These are phyloP conservation scores for Apamea monoglypha DNA, from an alignment of 2,888 invertebrate genomes.

Conservation along the genomic window DNA sequence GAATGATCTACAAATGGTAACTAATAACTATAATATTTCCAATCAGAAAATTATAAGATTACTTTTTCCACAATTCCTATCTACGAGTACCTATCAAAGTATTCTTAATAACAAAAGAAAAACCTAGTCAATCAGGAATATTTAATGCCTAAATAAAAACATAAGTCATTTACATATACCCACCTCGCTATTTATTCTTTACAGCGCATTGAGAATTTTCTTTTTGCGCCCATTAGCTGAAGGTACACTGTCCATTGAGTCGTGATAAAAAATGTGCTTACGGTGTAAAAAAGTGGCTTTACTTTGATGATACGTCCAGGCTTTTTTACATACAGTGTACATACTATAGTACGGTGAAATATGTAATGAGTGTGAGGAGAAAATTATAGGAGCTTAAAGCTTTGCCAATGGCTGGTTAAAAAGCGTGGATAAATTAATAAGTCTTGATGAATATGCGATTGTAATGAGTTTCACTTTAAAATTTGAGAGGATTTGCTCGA, in stretches of 20 bases:
- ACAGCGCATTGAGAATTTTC: constrained; percentile 29
- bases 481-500: too few species aligned
- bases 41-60: neutral
- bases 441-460: neutral
- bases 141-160: constrained; percentile 8
- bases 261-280: constrained; percentile 63
- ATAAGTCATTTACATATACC: neutral
- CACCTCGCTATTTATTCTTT: constrained; percentile 40
- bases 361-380: constrained; percentile 11
- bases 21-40: neutral
- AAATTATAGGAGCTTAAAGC: constrained; percentile 23
- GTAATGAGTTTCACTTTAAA: too few species aligned
- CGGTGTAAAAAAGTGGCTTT: constrained; percentile 56
- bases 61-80: neutral
- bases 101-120: neutral
- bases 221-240: constrained; percentile 60
- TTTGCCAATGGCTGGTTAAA: neutral
- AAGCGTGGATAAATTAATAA: neutral
- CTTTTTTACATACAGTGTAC: constrained; percentile 41
- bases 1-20: neutral
- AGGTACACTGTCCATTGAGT: constrained; percentile 65
- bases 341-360: constrained; percentile 5
- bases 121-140: neutral
- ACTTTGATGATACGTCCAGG: constrained; percentile 69
- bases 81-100: neutral